These are phyloP conservation scores for Caenorhabditis macrosperma DNA, from an alignment of 2,888 invertebrate species.

Conservation along the genomic window DNA sequence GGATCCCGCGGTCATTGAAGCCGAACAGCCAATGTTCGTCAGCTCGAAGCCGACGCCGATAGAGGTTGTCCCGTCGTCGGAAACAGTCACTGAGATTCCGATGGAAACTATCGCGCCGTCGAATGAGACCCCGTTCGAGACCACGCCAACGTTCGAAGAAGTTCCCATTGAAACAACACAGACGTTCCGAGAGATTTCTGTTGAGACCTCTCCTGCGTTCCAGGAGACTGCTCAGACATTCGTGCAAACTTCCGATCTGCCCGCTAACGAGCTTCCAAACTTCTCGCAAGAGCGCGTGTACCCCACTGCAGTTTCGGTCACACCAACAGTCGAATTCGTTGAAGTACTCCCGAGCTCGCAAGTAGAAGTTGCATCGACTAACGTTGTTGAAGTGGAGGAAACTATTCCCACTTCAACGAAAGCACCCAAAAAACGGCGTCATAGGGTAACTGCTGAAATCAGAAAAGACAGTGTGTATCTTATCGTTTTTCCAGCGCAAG, in stretches of 20 bases:
- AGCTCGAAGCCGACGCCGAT: constrained; percentile 12
- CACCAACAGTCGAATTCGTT: constrained; percentile 21
- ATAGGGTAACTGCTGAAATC: constrained; percentile 17
- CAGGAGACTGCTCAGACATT: background rate
- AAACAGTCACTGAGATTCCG: constrained; percentile 36
- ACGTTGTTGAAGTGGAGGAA: constrained; percentile 25
- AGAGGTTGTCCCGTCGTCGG: constrained; percentile 35
- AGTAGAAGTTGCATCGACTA: constrained; percentile 37
- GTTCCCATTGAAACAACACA: background rate
- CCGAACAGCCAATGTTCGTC: constrained; percentile 13
- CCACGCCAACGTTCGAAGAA: constrained; percentile 7
- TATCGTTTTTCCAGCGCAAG: constrained; percentile 37
- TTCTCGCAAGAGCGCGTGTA: constrained; percentile 29
- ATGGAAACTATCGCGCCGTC: constrained; percentile 18
- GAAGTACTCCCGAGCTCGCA: constrained; percentile 37
- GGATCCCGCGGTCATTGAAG: constrained; percentile 24
- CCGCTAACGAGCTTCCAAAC: background rate
- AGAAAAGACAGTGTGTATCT: background rate
- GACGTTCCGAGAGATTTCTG: background rate
- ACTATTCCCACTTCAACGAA: constrained; percentile 15
- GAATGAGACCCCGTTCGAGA: constrained; percentile 14
- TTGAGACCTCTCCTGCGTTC: background rate
- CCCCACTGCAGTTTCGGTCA: constrained; percentile 22
- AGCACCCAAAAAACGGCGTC: constrained; percentile 40
- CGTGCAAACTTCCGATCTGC: constrained; percentile 30